Base-by-base conservation (phyloP, 1,140 invertebrate genomes). In the Batillaria attramentaria region DNA sequence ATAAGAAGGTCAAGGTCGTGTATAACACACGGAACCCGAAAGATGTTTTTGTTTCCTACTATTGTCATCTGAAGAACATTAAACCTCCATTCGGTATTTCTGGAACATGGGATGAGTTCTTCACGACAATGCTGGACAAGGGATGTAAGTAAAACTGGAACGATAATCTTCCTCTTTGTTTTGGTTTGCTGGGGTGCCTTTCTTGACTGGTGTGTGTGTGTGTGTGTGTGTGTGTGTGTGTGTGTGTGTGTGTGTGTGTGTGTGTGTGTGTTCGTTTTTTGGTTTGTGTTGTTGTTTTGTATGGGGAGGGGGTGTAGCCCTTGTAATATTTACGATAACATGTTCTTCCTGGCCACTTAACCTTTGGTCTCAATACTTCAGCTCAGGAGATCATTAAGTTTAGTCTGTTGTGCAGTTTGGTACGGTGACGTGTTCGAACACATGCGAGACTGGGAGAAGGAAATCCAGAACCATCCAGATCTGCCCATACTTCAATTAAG, bases 11-110 rank as follows among this genome's bases (percentile, higher is more conserved):
- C n/a, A 86, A 83, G 77, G 70, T 84, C 31, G 76, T 85, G 43
- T 84, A 82, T 60, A 43, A 79, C 31, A 65, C 74, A 33, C 73
- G 85, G 28, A 85, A 86, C 72, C 84, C 83, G n/a, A 86, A 86
- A 77, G 84, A 85, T 70, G 81, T 83, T 1, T 79, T 79, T 4
- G 84, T 84, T 28, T 85, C 84, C 8, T 74, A 83, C 75, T 85
- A 81, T 72, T 57, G 50, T 54, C 72, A 73, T 16, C n/a, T 73
- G 46, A 5, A 1, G 1, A 3, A 57, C 2, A 37, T 54, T 18
- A 33, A 35, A 3, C 50, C 35, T 1, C 72, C 72, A 0, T 8
- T 73, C 0, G 46, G 72, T 35, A 57, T 57, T 73, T 43, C 54
- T 16, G 72, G 72, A 3, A 35, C 72, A 18, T 73, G 72, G 72